Conservation (phyloP, 2,113 vertebrate species). For the Apteryx owenii region DNA sequence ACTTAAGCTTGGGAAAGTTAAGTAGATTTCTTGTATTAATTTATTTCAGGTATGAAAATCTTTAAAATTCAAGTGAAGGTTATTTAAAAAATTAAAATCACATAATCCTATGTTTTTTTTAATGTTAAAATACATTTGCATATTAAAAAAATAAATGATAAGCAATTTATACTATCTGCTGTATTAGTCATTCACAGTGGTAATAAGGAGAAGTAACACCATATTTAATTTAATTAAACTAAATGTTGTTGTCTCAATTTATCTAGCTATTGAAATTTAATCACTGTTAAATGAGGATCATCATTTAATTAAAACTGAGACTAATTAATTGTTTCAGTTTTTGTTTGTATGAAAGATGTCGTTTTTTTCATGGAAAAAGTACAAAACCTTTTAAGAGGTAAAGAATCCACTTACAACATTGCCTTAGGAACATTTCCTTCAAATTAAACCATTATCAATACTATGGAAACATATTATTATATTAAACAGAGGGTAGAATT, state of each 20-base stretch:
- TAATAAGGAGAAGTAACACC: conserved; percentile 48
- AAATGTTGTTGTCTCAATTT: conserved; percentile 63
- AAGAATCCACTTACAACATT: conserved; percentile 19
- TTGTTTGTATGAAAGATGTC: conserved; percentile 62
- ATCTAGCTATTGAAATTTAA: conserved; percentile 69
- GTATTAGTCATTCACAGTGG: conserved; percentile 24
- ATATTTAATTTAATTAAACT: conserved; percentile 70
- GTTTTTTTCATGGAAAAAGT: conserved; percentile 17
- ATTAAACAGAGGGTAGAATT: not conserved
- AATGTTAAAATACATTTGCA: not conserved
- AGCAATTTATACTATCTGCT: not conserved
- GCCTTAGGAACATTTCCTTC: conserved; percentile 29
- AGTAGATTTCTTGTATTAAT: not conserved
- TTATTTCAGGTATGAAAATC: not conserved
- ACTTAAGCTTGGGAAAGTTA: not conserved
- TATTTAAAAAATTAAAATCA: not conserved
- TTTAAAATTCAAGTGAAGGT: not conserved
- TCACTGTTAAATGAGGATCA: conserved; percentile 57
- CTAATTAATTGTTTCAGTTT: conserved; percentile 68
- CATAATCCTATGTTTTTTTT: not conserved
- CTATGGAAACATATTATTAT: not conserved
- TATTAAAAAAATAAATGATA: not conserved
- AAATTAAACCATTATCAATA: not conserved
- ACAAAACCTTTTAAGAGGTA: conserved; percentile 47
- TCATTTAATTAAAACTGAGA: conserved; percentile 71